These are phyloP conservation scores for Sclerodermus sp. DNA, from an alignment of 2,888 invertebrate genomes.

Conservation along the genomic window DNA sequence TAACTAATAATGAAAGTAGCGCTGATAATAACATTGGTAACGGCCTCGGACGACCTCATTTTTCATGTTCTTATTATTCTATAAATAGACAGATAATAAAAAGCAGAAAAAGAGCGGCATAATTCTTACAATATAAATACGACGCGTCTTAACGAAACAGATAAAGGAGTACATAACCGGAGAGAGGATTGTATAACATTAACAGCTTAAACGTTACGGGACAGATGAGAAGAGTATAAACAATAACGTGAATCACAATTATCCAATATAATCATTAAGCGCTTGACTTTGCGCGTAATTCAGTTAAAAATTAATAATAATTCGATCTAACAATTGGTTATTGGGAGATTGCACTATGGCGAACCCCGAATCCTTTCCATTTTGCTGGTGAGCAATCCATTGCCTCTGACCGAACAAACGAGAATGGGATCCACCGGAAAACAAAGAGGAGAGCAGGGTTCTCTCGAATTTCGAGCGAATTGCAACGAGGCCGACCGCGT, in stretches of 20 bases:
- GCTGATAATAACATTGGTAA: constrained; percentile 51
- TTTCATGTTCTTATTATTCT: constrained; percentile 19
- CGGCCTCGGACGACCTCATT: constrained; percentile 42
- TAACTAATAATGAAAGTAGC: constrained; percentile 25
- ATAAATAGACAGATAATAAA: constrained; percentile 18
- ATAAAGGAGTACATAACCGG: constrained; percentile 41
- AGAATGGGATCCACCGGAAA: constrained; percentile 17
- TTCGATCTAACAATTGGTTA: constrained; percentile 53
- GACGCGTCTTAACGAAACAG: constrained; percentile 20
- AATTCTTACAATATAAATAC: constrained; percentile 10
- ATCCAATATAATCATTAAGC: constrained; percentile 44
- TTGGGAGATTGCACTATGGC: constrained; percentile 55
- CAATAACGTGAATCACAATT: constrained; percentile 57
- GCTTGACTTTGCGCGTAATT: constrained; percentile 34
- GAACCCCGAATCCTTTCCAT: constrained; percentile 31
- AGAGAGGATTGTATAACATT: constrained; percentile 54
- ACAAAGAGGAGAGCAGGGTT: constrained; percentile 30
- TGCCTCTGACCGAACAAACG: constrained; percentile 3
- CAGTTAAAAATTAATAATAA: constrained; percentile 48
- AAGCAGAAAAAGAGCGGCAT: constrained; percentile 17
- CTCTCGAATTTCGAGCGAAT: constrained; percentile 40
- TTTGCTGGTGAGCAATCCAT: constrained; percentile 10
- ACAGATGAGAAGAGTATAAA: constrained; percentile 44
- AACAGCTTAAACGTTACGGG: constrained; percentile 54
- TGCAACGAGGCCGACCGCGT: constrained; percentile 20